phyloP scores from a whole-genome alignment of 2,797 vertebrate genomes.

The Chaenodraco wilsoni region DNA sequence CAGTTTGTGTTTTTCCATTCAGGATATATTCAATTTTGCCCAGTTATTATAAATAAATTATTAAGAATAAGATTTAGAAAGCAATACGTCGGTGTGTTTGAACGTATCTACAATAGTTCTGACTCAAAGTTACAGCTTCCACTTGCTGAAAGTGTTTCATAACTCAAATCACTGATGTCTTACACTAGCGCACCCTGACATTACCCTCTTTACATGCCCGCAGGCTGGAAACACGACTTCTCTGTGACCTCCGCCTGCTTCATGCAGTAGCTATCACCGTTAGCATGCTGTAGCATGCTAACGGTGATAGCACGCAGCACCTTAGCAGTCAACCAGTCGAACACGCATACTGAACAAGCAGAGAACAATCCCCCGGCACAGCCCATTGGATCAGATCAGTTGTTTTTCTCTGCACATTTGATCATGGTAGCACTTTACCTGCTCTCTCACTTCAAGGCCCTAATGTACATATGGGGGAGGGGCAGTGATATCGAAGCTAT shows the following conservation, averaged over 20 bases:
- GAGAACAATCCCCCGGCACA: slow-evolving; percentile 43
- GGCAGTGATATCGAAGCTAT: not conserved
- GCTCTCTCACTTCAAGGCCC: slow-evolving; percentile 38
- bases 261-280: no score
- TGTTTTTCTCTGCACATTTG: slow-evolving; percentile 39
- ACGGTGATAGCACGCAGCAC: slow-evolving; percentile 39
- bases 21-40: no score
- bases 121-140: not conserved
- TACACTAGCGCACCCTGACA: not conserved
- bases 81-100: no score
- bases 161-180: slow-evolving; percentile 3
- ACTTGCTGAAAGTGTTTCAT: not conserved
- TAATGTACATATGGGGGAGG: slow-evolving; percentile 14
- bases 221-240: slow-evolving; percentile 1
- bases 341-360: slow-evolving; percentile 38
- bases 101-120: no score
- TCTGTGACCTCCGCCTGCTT: slow-evolving; percentile 20
- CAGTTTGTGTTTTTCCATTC: no score
- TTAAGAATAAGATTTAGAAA: no score
- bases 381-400: slow-evolving; percentile 43
- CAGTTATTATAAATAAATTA: no score
- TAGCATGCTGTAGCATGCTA: slow-evolving; percentile 20
- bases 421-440: slow-evolving; percentile 22
- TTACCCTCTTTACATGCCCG: not conserved
- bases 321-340: slow-evolving; percentile 9